Evolutionary conservation across 1,140 invertebrate genomes (phyloP), one percentile per base, ranked within the genome.

Genomic region (Heterodera schachtii): DNA sequence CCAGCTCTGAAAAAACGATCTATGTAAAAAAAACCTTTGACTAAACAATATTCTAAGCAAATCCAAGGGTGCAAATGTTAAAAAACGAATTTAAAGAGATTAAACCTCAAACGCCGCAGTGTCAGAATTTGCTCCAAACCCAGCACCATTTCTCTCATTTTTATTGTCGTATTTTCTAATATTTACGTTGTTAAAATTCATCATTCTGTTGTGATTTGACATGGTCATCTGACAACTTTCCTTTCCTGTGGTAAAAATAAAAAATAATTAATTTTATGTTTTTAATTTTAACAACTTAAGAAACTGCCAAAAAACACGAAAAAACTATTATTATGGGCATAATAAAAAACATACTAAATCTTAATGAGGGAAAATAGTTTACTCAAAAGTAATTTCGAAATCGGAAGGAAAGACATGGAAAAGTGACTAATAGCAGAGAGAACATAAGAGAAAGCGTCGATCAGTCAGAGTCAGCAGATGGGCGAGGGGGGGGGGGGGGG

Each of bases 101-200:
- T 5, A 21, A 71, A 71, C 69, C 69, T 71, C 69, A 46, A 71
- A 71, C 13, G 8, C 31, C 19, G 69, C 69, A 19, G 31, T 71
- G 69, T 71, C 69, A 41, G 44, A 41, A 11, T 46, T 46, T 7
- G 57, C 19, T 64, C 69, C 69, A 6, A 71, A 71, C 44, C n/a
- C 69, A 16, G 31, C 69, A 19, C 9, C 69, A n/a, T 71, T 46
- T 19, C 69, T 11, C 5, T 71, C 69, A 7, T 71, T 71, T 46
- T 11, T 46, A 41, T 41, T 41, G 31, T 71, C 44, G 69, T 71
- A 41, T 16, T 46, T 71, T 41, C 69, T 41, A 41, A 43, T 13
- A n/a, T 41, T 71, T 46, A 19, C 16, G 19, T 71, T 71, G 19
- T 71, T 71, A 46, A 71, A 41, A 71, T 71, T 71, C 31, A 71